These are phyloP conservation scores for Rhinopomastus cyanomelas DNA, from an alignment of 2,113 vertebrate genomes.

Conservation along the genomic window DNA sequence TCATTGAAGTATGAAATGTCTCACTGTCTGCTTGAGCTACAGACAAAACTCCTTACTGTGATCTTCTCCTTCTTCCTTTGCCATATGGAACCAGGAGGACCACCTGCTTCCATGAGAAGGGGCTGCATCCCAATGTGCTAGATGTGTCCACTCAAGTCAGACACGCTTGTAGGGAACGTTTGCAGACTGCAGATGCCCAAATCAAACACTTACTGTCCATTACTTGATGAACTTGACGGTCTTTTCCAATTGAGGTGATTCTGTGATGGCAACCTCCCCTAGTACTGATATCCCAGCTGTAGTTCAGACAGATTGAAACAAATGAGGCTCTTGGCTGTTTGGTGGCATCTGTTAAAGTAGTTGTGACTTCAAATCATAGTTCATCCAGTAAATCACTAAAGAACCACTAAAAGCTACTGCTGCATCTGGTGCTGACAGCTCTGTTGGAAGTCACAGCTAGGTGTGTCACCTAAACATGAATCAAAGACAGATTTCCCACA, in stretches of 20 bases:
- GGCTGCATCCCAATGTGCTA: not conserved
- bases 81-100: not conserved
- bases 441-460: not conserved
- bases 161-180: not conserved
- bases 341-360: not conserved
- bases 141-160: not conserved
- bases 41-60: not conserved
- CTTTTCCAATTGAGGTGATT: no score
- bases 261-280: not conserved
- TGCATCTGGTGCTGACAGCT: not conserved
- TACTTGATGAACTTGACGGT: no score
- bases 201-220: not conserved
- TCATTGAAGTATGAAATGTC: not conserved
- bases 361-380: not conserved
- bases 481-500: not conserved
- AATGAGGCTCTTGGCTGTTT: not conserved
- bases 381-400: not conserved
- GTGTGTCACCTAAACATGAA: not conserved
- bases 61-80: not conserved
- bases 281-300: not conserved
- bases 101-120: not conserved
- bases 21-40: not conserved
- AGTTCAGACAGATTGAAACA: not conserved
- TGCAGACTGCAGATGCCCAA: not conserved
- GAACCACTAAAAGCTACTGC: not conserved